Evolutionary conservation across 2,113 vertebrate species (phyloP).

Genomic region (Sinosuthora webbiana): DNA sequence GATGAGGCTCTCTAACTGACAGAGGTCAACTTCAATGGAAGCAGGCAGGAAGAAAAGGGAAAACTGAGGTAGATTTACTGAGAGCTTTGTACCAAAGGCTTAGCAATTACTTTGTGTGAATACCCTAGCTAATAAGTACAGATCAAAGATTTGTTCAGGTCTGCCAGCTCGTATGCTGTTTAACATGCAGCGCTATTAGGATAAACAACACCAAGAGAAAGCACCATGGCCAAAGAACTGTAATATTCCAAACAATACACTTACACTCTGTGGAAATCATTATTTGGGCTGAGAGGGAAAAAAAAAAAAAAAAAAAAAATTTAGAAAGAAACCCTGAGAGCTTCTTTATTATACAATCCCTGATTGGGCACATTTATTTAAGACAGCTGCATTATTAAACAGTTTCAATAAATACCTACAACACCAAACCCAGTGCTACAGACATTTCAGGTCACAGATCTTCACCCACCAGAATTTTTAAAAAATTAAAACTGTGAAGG

Average conservation of each 20-base stretch:
- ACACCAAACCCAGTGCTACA: rapidly evolving
- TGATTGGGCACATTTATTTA: neutral
- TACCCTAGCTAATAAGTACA: slow-evolving; percentile 78
- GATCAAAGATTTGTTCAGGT: slow-evolving; percentile 78
- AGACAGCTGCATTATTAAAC: neutral
- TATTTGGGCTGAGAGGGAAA: neutral
- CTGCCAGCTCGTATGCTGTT: slow-evolving; percentile 69
- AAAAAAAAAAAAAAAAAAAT: neutral
- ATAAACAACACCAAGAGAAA: slow-evolving; percentile 70
- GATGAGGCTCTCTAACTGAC: slow-evolving; percentile 80
- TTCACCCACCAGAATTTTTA: neutral
- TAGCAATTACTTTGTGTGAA: slow-evolving; percentile 77
- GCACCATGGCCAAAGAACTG: slow-evolving; percentile 38
- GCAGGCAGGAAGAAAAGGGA: slow-evolving; percentile 75
- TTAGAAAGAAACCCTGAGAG: neutral
- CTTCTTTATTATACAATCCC: neutral
- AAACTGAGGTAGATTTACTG: slow-evolving; percentile 80
- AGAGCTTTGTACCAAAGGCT: slow-evolving; percentile 72
- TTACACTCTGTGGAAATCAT: slow-evolving; percentile 21
- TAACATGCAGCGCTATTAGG: slow-evolving; percentile 70
- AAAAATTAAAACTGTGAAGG: neutral
- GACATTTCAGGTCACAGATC: neutral
- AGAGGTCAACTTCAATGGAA: slow-evolving; percentile 85
- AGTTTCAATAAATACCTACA: neutral
- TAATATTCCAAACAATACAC: slow-evolving; percentile 22